Percentiles rank a stretch among this genome's conserved stretches.
Conservation (phyloP, 1,140 invertebrate genomes). For the Orchestia grillus region DNA sequence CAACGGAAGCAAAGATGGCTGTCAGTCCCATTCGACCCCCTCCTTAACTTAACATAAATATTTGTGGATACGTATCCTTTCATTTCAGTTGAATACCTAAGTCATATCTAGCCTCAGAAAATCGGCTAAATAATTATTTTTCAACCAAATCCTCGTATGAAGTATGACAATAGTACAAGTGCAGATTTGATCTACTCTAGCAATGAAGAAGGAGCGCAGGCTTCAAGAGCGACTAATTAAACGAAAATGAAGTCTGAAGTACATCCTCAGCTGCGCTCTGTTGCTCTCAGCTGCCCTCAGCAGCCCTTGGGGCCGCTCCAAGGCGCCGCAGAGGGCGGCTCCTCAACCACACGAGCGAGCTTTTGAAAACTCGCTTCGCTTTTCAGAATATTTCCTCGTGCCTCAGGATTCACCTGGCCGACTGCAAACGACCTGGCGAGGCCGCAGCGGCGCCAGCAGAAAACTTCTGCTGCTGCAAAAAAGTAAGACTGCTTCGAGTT, state of each 20-base stretch:
- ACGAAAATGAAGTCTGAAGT: neutral
- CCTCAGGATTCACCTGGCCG: no score
- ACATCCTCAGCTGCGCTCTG: no score
- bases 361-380: neutral
- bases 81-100: no score
- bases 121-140: neutral
- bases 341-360: neutral
- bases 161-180: neutral
- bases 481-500: no score
- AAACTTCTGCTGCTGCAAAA: no score
- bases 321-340: neutral
- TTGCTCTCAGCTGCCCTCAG: neutral
- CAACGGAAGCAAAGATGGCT: no score
- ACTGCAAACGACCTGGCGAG: no score
- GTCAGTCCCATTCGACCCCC: no score
- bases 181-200: neutral
- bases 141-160: neutral
- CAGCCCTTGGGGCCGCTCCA: neutral
- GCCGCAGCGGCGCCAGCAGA: no score
- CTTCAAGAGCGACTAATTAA: neutral
- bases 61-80: no score
- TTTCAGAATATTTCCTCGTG: neutral
- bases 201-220: neutral
- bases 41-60: no score
- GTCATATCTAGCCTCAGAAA: no score